Base-by-base conservation (phyloP, 2,113 vertebrate species). In the Phasianus colchicus region DNA sequence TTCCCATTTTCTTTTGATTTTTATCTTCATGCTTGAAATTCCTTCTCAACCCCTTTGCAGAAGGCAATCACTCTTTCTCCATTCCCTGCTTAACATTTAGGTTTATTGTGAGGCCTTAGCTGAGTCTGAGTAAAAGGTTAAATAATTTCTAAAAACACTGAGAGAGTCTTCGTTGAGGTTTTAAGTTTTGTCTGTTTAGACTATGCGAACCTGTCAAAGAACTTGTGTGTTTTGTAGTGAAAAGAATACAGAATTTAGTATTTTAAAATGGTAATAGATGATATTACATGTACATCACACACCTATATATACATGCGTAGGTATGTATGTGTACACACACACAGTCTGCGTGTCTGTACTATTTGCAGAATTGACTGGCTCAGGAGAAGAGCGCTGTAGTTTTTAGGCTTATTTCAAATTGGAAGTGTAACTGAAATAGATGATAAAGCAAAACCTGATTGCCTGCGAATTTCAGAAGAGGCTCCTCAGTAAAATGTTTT, bases 1-100 rank as follows among this genome's bases (percentile, higher is more conserved):
- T 79, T 88, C 55, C 47, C 13, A 30, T 87, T 89, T 89, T 76
- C 22, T 85, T 95, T 86, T 79, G n/a, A 77, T 78, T 83, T 83
- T 92, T 70, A 85, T 89, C 71, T 85, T 85, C 34, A 16, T 43
- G 65, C 55, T 78, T 89, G 42, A 40, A 95, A 93, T 91, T 95
- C 55, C 9, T 85, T 89, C 84, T 66, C 64, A 74, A 3, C 77
- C 38, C 32, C 70, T 81, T 70, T 66, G 60, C 22, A 81, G 42
- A 79, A 90, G 36, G 43, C 54, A 89, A 7, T 29, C 0, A 1
- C 25, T 13, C 32, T 76, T 70, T 82, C 50, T 64, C 50, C 25
- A 10, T 76, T 79, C 66, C 48, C 73, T 92, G 65, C 19, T 65
- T 47, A 89, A 32, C 22, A 54, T 42, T 85, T 54, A n/a, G 10